phyloP scores from a whole-genome alignment of 2,113 vertebrate species.

The Neopipo cinnamomea region DNA sequence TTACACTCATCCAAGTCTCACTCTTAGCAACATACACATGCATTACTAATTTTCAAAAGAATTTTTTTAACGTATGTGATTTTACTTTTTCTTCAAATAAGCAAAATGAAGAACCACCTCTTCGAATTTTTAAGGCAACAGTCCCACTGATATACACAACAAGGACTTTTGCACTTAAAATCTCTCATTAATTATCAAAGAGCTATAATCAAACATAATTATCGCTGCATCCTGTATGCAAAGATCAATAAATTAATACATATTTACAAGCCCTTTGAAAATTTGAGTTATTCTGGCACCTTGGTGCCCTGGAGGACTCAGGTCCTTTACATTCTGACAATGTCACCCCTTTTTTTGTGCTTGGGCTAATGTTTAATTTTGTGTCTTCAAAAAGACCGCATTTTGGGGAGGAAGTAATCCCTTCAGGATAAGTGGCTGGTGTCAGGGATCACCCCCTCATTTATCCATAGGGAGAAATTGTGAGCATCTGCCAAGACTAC shows the following conservation, averaged over 20 bases:
- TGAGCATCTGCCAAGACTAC: not conserved
- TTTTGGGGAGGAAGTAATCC: not conserved
- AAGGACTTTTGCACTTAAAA: not conserved
- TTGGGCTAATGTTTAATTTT: not conserved
- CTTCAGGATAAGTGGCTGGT: not conserved
- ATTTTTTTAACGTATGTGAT: not conserved
- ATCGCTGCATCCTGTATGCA: not conserved
- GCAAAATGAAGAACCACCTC: not conserved
- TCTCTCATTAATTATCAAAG: not conserved
- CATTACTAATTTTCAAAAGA: not conserved
- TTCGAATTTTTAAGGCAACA: not conserved
- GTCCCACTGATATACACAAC: not conserved
- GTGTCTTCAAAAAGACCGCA: not conserved
- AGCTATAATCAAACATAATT: not conserved
- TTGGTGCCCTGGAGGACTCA: not conserved
- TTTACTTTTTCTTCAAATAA: not conserved
- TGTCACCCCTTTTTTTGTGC: not conserved
- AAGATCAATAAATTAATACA: not conserved
- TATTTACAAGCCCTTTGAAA: not conserved
- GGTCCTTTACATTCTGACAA: not conserved
- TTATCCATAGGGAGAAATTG: not conserved
- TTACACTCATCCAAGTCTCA: not conserved
- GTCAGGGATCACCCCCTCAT: not conserved
- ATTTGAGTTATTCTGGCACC: not conserved
- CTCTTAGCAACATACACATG: not conserved